These are phyloP conservation scores for Aptenodytes forsteri DNA, from an alignment of 2,113 vertebrate genomes.

Conservation along the genomic window DNA sequence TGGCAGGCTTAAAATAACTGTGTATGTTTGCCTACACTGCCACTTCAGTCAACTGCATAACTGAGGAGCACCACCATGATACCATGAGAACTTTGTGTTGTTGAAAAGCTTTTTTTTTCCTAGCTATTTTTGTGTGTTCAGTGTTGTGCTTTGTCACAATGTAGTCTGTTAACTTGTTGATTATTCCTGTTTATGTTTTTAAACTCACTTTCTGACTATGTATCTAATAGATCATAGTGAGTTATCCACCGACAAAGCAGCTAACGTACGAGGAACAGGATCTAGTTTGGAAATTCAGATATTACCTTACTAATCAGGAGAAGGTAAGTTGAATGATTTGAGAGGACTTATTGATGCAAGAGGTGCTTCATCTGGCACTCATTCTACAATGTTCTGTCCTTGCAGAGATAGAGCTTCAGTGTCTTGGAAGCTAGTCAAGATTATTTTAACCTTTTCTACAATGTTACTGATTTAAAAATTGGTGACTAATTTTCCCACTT, in stretches of 20 bases:
- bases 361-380: not conserved
- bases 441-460: not conserved
- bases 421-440: not conserved
- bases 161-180: not conserved
- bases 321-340: constrained; percentile 78
- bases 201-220: not conserved
- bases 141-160: not conserved
- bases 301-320: constrained; percentile 97
- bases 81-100: not conserved
- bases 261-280: constrained; percentile 97
- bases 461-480: not conserved
- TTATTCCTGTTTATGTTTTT: not conserved
- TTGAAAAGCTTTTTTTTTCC: not conserved
- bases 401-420: not conserved
- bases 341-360: not conserved
- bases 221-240: constrained; percentile 90
- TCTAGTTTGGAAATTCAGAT: constrained; percentile 98
- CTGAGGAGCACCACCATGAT: not conserved
- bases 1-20: not conserved
- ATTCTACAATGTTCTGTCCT: not conserved
- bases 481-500: not conserved
- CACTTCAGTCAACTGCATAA: not conserved
- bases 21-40: not conserved
- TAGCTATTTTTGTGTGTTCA: not conserved
- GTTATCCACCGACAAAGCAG: constrained; percentile 96